Evolutionary conservation across 1,140 invertebrate species (phyloP).

Genomic region (Ceratosolen fusciceps): DNA sequence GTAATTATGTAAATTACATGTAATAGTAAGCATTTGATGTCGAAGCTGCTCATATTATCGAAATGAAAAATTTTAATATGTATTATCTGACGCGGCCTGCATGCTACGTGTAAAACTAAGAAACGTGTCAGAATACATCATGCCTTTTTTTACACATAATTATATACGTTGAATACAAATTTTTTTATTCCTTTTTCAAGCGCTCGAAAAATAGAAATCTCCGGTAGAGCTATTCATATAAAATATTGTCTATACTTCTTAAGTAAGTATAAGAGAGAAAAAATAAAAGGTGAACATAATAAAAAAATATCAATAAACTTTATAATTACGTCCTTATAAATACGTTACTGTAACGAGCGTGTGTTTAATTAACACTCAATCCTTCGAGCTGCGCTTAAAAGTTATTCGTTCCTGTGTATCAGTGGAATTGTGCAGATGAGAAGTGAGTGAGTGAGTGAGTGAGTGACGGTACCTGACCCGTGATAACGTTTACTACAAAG

Average conservation of each 20-base stretch:
- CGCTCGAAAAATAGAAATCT: neutral
- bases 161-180: neutral
- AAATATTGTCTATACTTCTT: neutral
- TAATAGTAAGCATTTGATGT: neutral
- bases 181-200: neutral
- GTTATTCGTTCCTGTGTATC: neutral
- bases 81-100: constrained; percentile 7
- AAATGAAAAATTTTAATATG: neutral
- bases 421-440: neutral
- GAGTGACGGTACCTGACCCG: neutral
- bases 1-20: constrained; percentile 9
- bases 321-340: too few species aligned
- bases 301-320: too few species aligned
- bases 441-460: neutral
- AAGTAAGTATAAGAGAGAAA: too few species aligned
- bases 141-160: neutral
- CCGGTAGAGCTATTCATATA: neutral
- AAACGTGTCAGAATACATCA: constrained; percentile 6
- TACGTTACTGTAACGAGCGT: neutral
- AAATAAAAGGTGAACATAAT: too few species aligned
- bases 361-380: neutral
- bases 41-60: neutral
- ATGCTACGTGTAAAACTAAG: constrained; percentile 1
- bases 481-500: constrained; percentile 15
- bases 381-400: neutral